Evolutionary conservation across 2,888 invertebrate genomes (phyloP).

Genomic region (Sinohyriopsis cumingii): DNA sequence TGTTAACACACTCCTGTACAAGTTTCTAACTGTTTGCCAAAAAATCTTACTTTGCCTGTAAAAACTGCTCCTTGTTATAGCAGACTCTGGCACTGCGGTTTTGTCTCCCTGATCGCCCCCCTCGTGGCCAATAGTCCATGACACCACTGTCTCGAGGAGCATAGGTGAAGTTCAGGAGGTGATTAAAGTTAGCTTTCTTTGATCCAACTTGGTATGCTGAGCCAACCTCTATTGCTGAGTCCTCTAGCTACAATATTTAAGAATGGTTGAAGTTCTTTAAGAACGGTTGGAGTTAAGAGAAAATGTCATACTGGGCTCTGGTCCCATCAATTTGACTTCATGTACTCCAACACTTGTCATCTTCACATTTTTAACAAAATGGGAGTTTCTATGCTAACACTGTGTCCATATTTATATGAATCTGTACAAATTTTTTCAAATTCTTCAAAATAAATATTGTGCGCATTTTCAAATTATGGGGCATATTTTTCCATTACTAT

Average conservation of each 20-base stretch:
- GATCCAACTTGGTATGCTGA: conserved; percentile 86
- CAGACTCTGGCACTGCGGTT: conserved; percentile 70
- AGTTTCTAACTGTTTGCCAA: neutral
- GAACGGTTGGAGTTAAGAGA: neutral
- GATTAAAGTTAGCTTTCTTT: conserved; percentile 86
- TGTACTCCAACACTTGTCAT: no score
- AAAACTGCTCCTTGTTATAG: conserved; percentile 93
- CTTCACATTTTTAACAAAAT: no score
- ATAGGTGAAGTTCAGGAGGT: conserved; percentile 93
- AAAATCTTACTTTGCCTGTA: conserved; percentile 90
- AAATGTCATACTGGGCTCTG: no score
- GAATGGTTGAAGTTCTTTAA: neutral
- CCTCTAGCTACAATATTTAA: conserved; percentile 48
- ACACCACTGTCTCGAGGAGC: conserved; percentile 75
- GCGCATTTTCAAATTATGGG: no score
- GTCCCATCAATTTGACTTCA: neutral
- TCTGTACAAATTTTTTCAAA: no score
- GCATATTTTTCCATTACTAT: no score
- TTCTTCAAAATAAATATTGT: no score
- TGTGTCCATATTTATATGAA: no score
- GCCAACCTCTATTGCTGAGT: conserved; percentile 80
- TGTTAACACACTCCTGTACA: no score
- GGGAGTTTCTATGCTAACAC: no score
- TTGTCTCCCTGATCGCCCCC: conserved; percentile 29
- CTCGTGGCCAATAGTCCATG: conserved; percentile 18